A percentile compares a stretch with the other conserved stretches of the same genome.
phyloP scores from a whole-genome alignment of 1,140 invertebrate species.

The Vanessa tameamea region DNA sequence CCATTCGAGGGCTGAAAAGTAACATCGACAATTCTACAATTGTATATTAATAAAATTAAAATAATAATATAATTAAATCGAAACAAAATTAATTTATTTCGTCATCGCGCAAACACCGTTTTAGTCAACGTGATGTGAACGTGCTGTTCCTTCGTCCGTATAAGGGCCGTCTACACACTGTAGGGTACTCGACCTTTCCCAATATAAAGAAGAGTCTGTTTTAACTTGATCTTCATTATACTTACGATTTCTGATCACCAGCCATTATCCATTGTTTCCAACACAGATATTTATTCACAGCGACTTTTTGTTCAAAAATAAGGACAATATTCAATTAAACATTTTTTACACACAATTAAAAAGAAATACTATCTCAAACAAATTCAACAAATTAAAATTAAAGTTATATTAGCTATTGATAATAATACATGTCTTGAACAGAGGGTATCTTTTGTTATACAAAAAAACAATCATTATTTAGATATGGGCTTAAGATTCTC shows the following conservation, averaged over 20 bases:
- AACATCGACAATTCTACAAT: neutral
- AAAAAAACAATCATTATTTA: no score
- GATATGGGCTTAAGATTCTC: no score
- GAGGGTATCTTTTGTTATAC: no score
- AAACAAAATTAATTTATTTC: neutral
- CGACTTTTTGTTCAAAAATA: neutral
- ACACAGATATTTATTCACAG: constrained; percentile 5
- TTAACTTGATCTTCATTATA: constrained; percentile 68
- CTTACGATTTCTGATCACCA: constrained; percentile 48
- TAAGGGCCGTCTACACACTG: constrained; percentile 57
- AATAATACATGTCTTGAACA: no score
- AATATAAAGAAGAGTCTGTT: constrained; percentile 72
- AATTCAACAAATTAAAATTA: no score
- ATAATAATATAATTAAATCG: neutral
- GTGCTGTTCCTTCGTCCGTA: constrained; percentile 49
- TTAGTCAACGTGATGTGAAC: constrained; percentile 47
- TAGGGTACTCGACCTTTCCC: constrained; percentile 73
- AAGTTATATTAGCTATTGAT: no score
- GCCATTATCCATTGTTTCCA: constrained; percentile 10
- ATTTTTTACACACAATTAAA: no score
- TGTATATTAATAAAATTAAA: neutral
- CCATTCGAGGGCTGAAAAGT: neutral
- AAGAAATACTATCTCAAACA: no score
- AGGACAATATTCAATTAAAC: neutral
- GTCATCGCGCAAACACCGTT: neutral